Evolutionary conservation across 2,797 vertebrate species (phyloP).

Genomic region (Oreonectes daqikongensis): DNA sequence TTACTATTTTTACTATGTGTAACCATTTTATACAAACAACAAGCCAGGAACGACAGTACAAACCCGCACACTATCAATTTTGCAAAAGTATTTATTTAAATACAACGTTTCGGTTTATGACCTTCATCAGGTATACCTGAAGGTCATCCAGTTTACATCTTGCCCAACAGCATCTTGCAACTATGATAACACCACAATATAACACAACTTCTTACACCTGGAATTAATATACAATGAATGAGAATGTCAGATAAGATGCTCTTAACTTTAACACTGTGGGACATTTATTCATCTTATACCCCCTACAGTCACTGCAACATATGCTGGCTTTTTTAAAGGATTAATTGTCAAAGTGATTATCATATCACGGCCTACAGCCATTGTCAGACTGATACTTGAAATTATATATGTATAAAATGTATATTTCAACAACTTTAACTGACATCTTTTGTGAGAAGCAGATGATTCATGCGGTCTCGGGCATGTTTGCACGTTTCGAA

Average conservation of each 20-base stretch:
- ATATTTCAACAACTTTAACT: conserved; percentile 40
- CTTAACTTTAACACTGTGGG: conserved; percentile 12
- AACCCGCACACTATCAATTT: too few relatives aligned
- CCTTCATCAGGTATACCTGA: too few relatives aligned
- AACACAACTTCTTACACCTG: neutral
- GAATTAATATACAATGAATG: neutral
- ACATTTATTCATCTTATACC: conserved; percentile 6
- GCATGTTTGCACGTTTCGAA: conserved; percentile 35
- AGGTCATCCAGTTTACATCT: too few relatives aligned
- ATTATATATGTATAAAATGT: conserved; percentile 47
- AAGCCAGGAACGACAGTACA: too few relatives aligned
- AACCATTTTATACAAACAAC: too few relatives aligned
- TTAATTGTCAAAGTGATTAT: conserved; percentile 51
- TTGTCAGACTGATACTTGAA: conserved; percentile 43
- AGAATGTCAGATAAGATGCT: neutral
- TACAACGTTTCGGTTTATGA: too few relatives aligned
- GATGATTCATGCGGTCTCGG: conserved; percentile 16
- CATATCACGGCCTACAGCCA: conserved; percentile 39
- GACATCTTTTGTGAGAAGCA: neutral
- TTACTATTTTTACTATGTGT: too few relatives aligned
- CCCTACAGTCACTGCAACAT: neutral
- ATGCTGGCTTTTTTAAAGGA: conserved; percentile 18
- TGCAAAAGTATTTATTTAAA: too few relatives aligned
- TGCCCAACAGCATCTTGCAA: too few relatives aligned
- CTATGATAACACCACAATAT: neutral